These are phyloP conservation scores for Drosophila melanocephala DNA, from an alignment of 2,888 invertebrate genomes.

Conservation along the genomic window DNA sequence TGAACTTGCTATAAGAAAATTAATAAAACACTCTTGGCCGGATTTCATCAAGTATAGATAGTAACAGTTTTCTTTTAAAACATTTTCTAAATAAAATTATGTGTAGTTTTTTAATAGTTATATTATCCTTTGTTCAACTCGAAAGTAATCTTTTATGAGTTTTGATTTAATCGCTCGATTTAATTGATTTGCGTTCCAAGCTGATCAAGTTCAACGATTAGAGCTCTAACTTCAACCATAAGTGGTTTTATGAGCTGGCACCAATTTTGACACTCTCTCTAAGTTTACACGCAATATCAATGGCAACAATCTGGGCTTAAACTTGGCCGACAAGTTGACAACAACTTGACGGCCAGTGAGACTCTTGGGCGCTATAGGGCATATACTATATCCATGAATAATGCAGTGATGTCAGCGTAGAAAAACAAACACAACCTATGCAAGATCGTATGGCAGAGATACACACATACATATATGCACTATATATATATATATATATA, in stretches of 20 bases:
- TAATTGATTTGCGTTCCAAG: slow-evolving; percentile 53
- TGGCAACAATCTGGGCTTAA: slow-evolving; percentile 24
- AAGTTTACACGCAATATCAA: slow-evolving; percentile 1
- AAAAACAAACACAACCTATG: slow-evolving; percentile 27
- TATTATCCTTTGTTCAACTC: neutral
- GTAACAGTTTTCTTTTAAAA: neutral
- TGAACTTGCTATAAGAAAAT: neutral
- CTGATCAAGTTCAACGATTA: slow-evolving; percentile 46
- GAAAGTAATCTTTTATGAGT: slow-evolving; percentile 1
- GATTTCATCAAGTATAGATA: neutral
- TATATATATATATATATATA: neutral
- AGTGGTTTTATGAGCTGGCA: slow-evolving; percentile 37
- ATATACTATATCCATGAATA: slow-evolving; percentile 56
- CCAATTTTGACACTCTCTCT: slow-evolving; percentile 49
- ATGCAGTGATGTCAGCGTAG: slow-evolving; percentile 66
- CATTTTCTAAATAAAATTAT: neutral
- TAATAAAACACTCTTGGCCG: neutral
- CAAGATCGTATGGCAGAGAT: slow-evolving; percentile 47
- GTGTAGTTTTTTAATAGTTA: neutral
- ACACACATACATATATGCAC: neutral
- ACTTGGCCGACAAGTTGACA: slow-evolving; percentile 43
- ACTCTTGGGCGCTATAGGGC: slow-evolving; percentile 43
- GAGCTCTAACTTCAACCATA: slow-evolving; percentile 24
- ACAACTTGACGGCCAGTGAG: slow-evolving; percentile 16
- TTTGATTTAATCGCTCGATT: neutral